Base-by-base conservation (phyloP, 2,797 vertebrate genomes). In the Phylloscopus collybita region DNA sequence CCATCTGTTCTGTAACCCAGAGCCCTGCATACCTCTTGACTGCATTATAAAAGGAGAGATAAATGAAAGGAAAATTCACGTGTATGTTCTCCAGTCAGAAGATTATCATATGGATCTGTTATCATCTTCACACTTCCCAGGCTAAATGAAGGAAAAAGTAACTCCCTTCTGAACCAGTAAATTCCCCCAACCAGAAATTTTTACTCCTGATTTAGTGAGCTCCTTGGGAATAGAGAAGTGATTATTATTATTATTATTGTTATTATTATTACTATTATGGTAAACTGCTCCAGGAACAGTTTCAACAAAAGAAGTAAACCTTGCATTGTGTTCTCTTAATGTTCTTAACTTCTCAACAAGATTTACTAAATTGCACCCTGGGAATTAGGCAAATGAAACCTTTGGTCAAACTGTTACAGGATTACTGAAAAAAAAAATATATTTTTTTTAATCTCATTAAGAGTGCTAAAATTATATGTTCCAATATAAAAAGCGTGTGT, bases 1-100 rank as follows among this genome's bases (percentile, higher is more conserved):
- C 94, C 96, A 90, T 96, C 97, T 96, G 95, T 81, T 94, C 95
- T 75, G 72, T 86, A 93, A 93, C 92, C 49, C 75, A 93, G 70
- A 87, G 76, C 73, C 80, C 62, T 71, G 72, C 78, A 6, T 47
- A 49, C 50, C 57, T 90, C 92, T 84, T 90, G 6, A 11, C 6
- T 86, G 90, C 74, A 1, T 85, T 86, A 30, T 85, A 66, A 95
- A 75, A 91, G 66, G 45, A 34, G 66, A 62, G 86, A 38, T 23
- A 86, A 45, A 60, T 29, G 56, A 65, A 47, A 66, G 67, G 78
- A 84, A 69, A 65, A 87, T 16, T n/a, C 62, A 34, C 16, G 65
- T 64, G 72, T 66, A 5, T 47, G 38, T 65, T 89, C 90, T 85
- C 51, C 59, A 66, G 49, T 90, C 94, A 71, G 10, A 64, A 70